Evolutionary conservation across 2,113 vertebrate species (phyloP), one percentile per base, ranked within the genome.

Genomic region (Procavia capensis): DNA sequence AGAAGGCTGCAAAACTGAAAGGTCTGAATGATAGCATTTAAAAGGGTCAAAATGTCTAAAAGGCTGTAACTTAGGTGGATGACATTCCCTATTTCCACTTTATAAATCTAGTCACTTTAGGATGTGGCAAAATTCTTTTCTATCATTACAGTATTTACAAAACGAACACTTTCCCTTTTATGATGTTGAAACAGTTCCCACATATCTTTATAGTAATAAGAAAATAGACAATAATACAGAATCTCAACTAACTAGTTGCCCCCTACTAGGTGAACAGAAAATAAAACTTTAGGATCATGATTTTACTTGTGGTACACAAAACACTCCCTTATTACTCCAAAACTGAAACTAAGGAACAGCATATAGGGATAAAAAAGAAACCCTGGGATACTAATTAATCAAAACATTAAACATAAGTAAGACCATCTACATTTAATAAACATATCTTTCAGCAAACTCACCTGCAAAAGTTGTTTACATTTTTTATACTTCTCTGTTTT

Each of bases 401-500:
- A 31, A 92, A 85, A 91, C 36, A 95, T 88, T 20, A 80, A 70
- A 87, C 54, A 39, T 68, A 84, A 84, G 20, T n/a, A 63, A 91
- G 93, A 17, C 4, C 41, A 95, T 74, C 72, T 82, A 93, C 13
- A 90, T 63, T 66, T 66, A 66, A 83, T 79, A 92, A 75, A 68
- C n/a, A 17, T 27, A 64, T 75, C 50, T 66, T 89, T 90, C 68
- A 88, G 59, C 85, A 96, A 97, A 98, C 99, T 99, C 98, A 99
- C 99, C 98, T 98, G 97, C 94, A 99, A 97, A 98, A 99, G 98
- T 93, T 99, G 99, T 98, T 99, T 99, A 99, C 98, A 99, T 97
- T 99, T 99, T 97, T 99, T 99, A 98, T 99, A 99, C 95, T 99
- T 99, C 97, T 99, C 99, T 93, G 98, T 99, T 98, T 99, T 99